Conservation (phyloP, 2,113 vertebrate genomes). For the Centropus unirufus region DNA sequence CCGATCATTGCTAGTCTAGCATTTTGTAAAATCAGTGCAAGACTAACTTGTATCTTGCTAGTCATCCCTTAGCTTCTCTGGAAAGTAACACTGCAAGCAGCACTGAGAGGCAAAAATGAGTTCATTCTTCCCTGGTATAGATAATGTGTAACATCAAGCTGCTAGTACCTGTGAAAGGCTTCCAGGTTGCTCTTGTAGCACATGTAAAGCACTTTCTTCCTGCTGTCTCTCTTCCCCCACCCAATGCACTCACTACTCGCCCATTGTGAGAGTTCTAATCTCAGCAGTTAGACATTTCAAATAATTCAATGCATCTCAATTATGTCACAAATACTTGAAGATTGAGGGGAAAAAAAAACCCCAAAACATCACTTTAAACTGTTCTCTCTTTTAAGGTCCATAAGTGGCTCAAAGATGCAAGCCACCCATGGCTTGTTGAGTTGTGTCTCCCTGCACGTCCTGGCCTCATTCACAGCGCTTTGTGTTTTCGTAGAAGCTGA, state of each 20-base stretch:
- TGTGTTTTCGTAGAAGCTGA: background rate
- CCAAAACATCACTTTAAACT: background rate
- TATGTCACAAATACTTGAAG: background rate
- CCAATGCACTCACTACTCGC: accelerated
- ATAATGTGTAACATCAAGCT: background rate
- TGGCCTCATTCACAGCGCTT: background rate
- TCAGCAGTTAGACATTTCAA: background rate
- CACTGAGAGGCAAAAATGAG: background rate
- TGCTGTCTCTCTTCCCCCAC: background rate
- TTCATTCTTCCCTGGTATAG: background rate
- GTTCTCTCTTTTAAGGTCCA: background rate
- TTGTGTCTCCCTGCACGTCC: background rate
- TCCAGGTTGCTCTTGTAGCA: background rate
- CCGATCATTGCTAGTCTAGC: background rate
- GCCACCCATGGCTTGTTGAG: background rate
- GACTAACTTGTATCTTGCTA: background rate
- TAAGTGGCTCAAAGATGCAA: conserved; percentile 8
- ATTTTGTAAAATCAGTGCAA: background rate
- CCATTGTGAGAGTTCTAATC: background rate
- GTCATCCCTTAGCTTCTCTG: background rate
- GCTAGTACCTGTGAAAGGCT: background rate
- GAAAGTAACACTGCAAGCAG: background rate
- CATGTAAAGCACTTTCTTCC: background rate
- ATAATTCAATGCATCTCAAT: background rate
- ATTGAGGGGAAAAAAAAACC: background rate